Conservation (phyloP, 2,797 vertebrate species). For the Uromys caudimaculatus region DNA sequence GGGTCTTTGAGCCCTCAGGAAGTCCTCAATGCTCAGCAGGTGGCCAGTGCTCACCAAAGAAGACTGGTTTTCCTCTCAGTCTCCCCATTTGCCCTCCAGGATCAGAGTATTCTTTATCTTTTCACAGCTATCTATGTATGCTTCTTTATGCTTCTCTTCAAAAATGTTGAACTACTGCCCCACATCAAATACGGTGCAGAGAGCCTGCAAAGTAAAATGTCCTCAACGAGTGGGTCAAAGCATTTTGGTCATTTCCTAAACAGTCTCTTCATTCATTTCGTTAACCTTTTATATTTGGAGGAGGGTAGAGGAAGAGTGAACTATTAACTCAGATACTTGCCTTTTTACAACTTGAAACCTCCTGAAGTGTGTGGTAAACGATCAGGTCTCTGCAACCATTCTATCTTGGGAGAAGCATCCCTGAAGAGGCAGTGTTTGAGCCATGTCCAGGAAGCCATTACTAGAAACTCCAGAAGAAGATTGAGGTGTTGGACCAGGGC, state of each 20-base stretch:
- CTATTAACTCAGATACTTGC: not conserved
- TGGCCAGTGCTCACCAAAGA: not conserved
- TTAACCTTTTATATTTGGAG: not conserved
- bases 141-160: not conserved
- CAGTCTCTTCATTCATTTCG: not conserved
- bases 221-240: not conserved
- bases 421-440: not conserved
- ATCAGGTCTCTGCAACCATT: not conserved
- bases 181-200: not conserved
- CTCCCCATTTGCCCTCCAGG: not conserved
- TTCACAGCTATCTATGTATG: not conserved
- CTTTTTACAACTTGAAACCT: not conserved
- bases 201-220: not conserved
- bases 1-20: not conserved
- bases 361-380: not conserved
- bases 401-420: not conserved
- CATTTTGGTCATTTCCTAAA: not conserved
- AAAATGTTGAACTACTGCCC: not conserved
- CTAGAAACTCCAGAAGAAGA: rapidly evolving
- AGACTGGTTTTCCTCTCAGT: too few relatives aligned
- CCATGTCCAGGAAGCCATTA: not conserved
- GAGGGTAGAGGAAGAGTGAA: not conserved
- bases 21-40: not conserved
- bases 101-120: not conserved
- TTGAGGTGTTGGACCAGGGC: rapidly evolving